These are phyloP conservation scores for Caenorhabditis latens DNA, from an alignment of 1,140 invertebrate genomes.

Conservation along the genomic window DNA sequence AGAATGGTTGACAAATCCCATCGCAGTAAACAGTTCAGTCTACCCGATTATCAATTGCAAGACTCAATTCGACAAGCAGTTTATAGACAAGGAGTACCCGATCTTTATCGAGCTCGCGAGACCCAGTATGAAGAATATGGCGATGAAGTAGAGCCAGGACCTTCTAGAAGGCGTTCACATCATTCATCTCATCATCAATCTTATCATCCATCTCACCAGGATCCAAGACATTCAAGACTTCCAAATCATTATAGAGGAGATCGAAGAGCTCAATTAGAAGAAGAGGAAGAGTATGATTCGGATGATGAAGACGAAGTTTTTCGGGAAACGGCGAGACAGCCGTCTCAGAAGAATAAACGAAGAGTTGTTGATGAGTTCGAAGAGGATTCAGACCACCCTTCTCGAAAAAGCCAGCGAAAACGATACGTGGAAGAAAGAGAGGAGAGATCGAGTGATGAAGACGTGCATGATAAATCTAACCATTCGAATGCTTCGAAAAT, in stretches of 20 bases:
- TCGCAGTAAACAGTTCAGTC: neutral
- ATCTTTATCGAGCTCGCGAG: neutral
- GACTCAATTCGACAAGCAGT: slow-evolving; percentile 7
- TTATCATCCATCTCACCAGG: neutral
- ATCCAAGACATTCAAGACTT: neutral
- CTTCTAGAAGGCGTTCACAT: neutral
- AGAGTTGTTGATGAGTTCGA: neutral
- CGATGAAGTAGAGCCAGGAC: neutral
- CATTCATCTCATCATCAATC: neutral
- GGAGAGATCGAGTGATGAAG: neutral
- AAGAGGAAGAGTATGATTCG: neutral
- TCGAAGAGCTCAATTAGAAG: neutral
- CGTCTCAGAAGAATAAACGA: neutral
- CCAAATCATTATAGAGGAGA: neutral
- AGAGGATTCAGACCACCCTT: neutral
- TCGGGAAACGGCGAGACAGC: neutral
- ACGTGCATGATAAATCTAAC: neutral
- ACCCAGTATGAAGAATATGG: neutral
- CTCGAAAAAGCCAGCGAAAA: neutral
- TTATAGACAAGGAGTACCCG: slow-evolving; percentile 7
- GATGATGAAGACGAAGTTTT: neutral
- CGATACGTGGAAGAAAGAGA: neutral
- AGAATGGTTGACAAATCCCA: neutral
- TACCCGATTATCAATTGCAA: neutral
- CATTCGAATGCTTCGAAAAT: neutral